Conservation (phyloP, 1,140 invertebrate genomes). For the Saccostrea echinata region DNA sequence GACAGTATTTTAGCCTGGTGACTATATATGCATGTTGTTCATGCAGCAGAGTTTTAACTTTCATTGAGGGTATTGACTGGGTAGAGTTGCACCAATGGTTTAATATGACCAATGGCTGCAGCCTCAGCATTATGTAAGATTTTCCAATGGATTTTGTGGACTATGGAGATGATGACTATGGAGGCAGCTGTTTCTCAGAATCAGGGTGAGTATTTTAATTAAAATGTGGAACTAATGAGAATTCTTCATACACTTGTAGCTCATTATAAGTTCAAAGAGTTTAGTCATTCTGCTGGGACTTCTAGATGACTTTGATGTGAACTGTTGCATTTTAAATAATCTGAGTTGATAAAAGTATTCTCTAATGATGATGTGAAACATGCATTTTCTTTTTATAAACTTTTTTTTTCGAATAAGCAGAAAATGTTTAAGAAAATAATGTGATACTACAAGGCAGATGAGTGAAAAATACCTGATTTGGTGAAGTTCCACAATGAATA, state of each 20-base stretch:
- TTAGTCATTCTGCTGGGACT: no score
- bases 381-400: no score
- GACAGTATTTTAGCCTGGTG: neutral
- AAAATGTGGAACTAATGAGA: neutral
- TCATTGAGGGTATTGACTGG: slow-evolving; percentile 25
- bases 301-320: no score
- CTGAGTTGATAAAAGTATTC: no score
- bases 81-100: slow-evolving; percentile 18
- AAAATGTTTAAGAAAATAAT: no score
- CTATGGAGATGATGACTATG: slow-evolving; percentile 67
- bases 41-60: neutral
- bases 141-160: slow-evolving; percentile 72
- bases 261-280: no score
- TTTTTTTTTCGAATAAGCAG: no score
- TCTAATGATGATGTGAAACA: no score
- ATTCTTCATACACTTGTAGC: neutral
- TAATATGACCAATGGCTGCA: slow-evolving; percentile 46
- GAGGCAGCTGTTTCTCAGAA: slow-evolving; percentile 38
- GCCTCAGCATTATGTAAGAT: slow-evolving; percentile 48
- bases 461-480: no score
- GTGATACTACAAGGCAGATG: no score
- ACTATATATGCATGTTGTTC: slow-evolving; percentile 7
- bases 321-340: no score
- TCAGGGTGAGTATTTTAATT: slow-evolving; percentile 8
- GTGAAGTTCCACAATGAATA: no score